These are phyloP conservation scores for Andrena camellia DNA, from an alignment of 2,888 invertebrate genomes.

Conservation along the genomic window DNA sequence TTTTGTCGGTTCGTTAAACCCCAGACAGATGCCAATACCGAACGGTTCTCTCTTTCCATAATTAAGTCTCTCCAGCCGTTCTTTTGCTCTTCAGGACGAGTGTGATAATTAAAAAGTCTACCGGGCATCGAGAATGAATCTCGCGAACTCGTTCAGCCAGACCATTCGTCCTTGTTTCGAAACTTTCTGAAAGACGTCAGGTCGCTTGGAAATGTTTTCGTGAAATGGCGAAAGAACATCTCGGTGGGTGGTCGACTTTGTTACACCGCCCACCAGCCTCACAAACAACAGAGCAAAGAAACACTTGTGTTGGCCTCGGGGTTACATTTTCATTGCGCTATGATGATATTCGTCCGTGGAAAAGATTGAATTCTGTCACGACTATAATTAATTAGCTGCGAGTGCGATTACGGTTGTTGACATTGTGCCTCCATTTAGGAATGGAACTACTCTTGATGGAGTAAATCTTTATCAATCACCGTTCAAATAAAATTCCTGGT, in stretches of 20 bases:
- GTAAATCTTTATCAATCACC: not conserved
- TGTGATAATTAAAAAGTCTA: slow-evolving; percentile 34
- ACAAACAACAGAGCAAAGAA: not conserved
- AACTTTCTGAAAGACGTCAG: slow-evolving; percentile 23
- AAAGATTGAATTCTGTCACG: not conserved
- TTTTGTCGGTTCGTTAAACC: slow-evolving; percentile 37
- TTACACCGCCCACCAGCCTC: too few relatives aligned
- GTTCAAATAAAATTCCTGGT: not conserved
- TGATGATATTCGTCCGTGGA: not conserved
- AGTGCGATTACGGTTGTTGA: not conserved
- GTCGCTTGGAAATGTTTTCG: slow-evolving; percentile 12
- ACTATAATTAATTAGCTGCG: slow-evolving; percentile 23
- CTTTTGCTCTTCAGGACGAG: not conserved
- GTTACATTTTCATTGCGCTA: not conserved
- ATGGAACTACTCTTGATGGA: not conserved
- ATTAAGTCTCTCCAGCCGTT: slow-evolving; percentile 20
- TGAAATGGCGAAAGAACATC: slow-evolving; percentile 6
- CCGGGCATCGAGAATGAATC: slow-evolving; percentile 19
- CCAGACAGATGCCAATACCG: slow-evolving; percentile 42
- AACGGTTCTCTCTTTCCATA: slow-evolving; percentile 16
- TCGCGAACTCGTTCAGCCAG: not conserved
- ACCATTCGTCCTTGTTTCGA: not conserved
- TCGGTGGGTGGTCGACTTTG: not conserved
- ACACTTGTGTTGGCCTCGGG: not conserved
- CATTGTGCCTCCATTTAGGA: not conserved